A percentile compares a stretch with the other conserved stretches of the same genome.
phyloP scores from a whole-genome alignment of 2,888 invertebrate species.

The Yponomeuta sedellus region DNA sequence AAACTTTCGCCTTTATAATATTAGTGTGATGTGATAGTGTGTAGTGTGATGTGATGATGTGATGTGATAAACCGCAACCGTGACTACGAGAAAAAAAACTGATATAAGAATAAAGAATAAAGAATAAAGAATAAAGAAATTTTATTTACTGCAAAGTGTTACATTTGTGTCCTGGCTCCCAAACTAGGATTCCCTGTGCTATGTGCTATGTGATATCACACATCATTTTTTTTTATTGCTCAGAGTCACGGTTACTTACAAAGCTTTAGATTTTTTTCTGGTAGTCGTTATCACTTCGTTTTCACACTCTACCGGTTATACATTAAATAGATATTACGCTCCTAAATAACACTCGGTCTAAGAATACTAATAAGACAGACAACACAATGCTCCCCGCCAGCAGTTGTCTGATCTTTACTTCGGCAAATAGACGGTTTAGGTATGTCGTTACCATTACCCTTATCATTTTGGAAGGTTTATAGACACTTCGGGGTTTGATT shows the following conservation, averaged over 20 bases:
- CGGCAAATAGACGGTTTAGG: conserved; percentile 7
- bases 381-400: not conserved
- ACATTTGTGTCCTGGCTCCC: too few species aligned
- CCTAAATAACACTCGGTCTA: not conserved
- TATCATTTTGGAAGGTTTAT: conserved; percentile 16
- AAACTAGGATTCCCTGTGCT: too few species aligned
- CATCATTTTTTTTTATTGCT: too few species aligned
- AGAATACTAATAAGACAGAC: not conserved
- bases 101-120: too few species aligned
- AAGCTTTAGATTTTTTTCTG: not conserved
- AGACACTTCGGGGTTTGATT: conserved; percentile 13
- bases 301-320: not conserved
- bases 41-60: too few species aligned
- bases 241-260: not conserved
- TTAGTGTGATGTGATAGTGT: too few species aligned
- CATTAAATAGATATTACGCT: not conserved
- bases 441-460: conserved; percentile 13
- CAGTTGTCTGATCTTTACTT: conserved; percentile 7
- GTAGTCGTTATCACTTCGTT: not conserved
- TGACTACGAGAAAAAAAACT: too few species aligned
- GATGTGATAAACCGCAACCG: too few species aligned
- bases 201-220: too few species aligned
- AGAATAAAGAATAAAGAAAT: too few species aligned
- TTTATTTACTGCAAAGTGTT: too few species aligned
- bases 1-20: too few species aligned